Evolutionary conservation across 2,113 vertebrate species (phyloP), one percentile per base, ranked within the genome.

Genomic region (Hiodon tergisus): DNA sequence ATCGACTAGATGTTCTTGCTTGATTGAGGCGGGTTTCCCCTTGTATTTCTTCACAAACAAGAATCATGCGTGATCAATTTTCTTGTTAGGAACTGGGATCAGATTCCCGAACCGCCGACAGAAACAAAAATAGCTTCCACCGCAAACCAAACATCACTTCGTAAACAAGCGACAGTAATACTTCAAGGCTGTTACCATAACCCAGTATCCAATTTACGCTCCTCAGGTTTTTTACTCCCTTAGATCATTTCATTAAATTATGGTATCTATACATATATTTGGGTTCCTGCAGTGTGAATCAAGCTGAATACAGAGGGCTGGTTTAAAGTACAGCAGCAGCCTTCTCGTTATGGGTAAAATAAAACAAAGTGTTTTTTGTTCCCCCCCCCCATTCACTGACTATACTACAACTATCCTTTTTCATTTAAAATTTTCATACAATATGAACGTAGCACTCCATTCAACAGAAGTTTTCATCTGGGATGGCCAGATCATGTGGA

Each of bases 281-380:
- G 81, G 82, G 76, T 31, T 73, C 51, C 57, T 73, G 17, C 57
- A 62, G 50, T 55, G 51, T 51, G 71, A 8, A 6, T 57, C 4
- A 10, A 10, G 16, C 31, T 47, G 52, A 47, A 67, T 47, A 66
- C 6, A 66, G 55, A 73, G 72, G 16, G 62, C 48, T 13, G 9
- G 16, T 66, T 86, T 80, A 81, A 90, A 87, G 81, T 89, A 88
- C 85, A 85, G 60, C 86, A 89, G 77, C 77, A 82, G 80, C 82
- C 83, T 86, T 82, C 86, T 88, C 87, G 14, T 14, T 57, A 88
- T 78, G 85, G 73, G 71, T 73, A 80, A 73, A 47, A 69, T 14
- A 16, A 68, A 67, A 72, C 76, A 16, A 77, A 68, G 54, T 76
- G 76, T 77, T 76, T 75, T 62, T 79, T 59, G 87, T 82, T 82